Evolutionary conservation across 2,113 vertebrate species (phyloP), one percentile per base, ranked within the genome.

Genomic region (Irena cyanogastra): DNA sequence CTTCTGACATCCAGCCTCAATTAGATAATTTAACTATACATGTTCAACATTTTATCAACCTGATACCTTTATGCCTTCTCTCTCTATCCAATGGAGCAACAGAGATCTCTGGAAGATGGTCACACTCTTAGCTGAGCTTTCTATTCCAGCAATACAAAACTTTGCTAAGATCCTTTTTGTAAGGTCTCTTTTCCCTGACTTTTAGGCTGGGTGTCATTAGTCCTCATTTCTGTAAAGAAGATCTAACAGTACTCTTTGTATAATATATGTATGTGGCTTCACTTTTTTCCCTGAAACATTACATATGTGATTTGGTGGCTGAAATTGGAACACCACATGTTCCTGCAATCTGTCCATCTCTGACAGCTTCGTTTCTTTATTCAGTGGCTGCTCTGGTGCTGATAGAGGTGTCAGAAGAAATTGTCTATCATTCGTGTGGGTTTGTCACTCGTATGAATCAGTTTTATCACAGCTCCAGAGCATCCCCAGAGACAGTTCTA

Each of bases 401-500:
- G 87, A 56, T 47, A 75, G 84, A 96, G n/a, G 70, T 83, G 90
- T 95, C 87, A 91, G 84, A 89, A 97, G 90, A 91, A 95, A 78
- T 85, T 83, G 52, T 45, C 78, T 87, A 56, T 91, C 89, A 97
- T 94, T 89, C 1, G 0, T 78, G 53, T 54, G 65, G 30, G 70
- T 95, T 96, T 97, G 82, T 95, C 87, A 93, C 64, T 87, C 1
- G 2, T 59, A 78, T 89, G 90, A 93, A 87, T 87, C 65, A 86
- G 89, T 95, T 97, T 94, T 97, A 88, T 89, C 79, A 65, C 52
- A 90, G 61, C 19, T 85, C 64, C 41, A 71, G 87, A 95, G 63
- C 91, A 91, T 93, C 74, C 49, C 33, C 61, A 57, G 80, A 93
- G 57, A 94, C 27, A 42, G 65, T 70, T 84, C 74, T 93, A 91